Evolutionary conservation across 2,113 vertebrate species (phyloP), one percentile per base, ranked within the genome.

Genomic region (Indicator maculatus): DNA sequence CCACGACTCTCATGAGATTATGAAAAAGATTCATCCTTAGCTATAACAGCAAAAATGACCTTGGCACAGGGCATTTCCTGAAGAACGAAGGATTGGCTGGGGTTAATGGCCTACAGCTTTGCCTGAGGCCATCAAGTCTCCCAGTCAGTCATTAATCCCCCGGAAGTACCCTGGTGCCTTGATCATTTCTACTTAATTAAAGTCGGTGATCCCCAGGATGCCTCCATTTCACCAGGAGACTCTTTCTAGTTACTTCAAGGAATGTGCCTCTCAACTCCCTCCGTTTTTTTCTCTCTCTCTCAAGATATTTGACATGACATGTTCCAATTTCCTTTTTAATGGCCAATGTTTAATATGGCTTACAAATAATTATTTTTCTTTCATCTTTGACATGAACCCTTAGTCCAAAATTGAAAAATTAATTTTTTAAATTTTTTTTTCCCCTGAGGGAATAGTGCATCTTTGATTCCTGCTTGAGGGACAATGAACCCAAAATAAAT

Each of bases 321-420:
- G 72, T 95, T 94, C 77, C 72, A 92, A 95, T 96, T 97, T 97
- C 88, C 89, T 97, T 97, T 97, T 89, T 96, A 97, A 93, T 96
- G 90, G 88, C 65, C 90, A 85, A 59, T 94, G 89, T 96, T 97
- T 96, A 96, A 93, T 95, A 96, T 96, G 90, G 84, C 90, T 93
- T 91, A 95, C 93, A 96, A 92, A 95, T 92, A 95, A 93, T 97
- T 96, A 96, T 97, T 96, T 96, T 89, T 93, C 96, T 97, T 96
- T 97, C 73, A 89, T 96, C 96, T 95, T 65, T 93, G 90, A 95
- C 93, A 92, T 87, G 90, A 94, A 86, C 83, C 41, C 69, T 93
- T 87, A 85, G 86, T 83, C 93, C 66, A 72, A 93, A 96, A 95
- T 70, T 83, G 55, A 78, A 93, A 95, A 94, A 81, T 88, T 93